phyloP scores from a whole-genome alignment of 2,888 invertebrate genomes.

The Catocala fraxini region DNA sequence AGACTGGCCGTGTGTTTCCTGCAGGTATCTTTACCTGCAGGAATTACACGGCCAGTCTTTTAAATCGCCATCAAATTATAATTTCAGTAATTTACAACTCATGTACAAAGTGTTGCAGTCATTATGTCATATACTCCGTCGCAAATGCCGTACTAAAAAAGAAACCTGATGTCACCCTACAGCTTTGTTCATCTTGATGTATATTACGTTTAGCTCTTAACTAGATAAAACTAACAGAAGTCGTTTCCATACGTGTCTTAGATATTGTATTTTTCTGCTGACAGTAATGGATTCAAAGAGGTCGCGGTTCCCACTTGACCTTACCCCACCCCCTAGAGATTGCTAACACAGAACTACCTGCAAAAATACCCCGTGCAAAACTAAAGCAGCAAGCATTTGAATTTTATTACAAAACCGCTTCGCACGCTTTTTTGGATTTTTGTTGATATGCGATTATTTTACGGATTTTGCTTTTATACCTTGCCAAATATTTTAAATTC shows the following conservation, averaged over 20 bases:
- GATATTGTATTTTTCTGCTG: constrained; percentile 39
- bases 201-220: neutral
- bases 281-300: constrained; percentile 40
- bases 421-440: neutral
- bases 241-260: constrained; percentile 14
- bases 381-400: constrained; percentile 34
- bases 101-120: too few species aligned
- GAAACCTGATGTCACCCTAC: too few species aligned
- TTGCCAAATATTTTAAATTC: too few species aligned
- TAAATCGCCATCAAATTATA: too few species aligned
- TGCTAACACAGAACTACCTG: constrained; percentile 16
- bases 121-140: too few species aligned
- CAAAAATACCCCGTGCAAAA: constrained; percentile 24
- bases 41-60: too few species aligned
- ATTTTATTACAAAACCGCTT: constrained; percentile 40
- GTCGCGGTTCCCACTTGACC: constrained; percentile 39
- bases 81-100: too few species aligned
- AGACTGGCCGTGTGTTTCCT: too few species aligned
- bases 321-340: constrained; percentile 1
- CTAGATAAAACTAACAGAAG: neutral
- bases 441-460: neutral
- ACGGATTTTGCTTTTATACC: too few species aligned
- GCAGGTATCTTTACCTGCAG: too few species aligned
- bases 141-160: too few species aligned
- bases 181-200: too few species aligned